phyloP scores from a whole-genome alignment of 2,888 invertebrate species.

The Pseudococcus viburni region DNA sequence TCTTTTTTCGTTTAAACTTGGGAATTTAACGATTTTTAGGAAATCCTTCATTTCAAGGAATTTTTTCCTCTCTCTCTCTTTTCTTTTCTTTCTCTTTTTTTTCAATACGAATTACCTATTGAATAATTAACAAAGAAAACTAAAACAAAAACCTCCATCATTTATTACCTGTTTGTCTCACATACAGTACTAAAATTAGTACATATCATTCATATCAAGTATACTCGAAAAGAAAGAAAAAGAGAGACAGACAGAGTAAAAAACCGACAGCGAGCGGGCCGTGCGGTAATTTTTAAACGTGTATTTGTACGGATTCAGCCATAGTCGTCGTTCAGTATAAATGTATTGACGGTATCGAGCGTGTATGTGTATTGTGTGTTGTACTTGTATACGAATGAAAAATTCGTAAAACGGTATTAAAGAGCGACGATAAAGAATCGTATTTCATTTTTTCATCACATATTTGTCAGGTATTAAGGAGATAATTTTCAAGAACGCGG shows the following conservation, averaged over 20 bases:
- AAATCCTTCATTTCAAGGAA: no score
- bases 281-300: background rate
- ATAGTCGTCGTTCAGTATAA: background rate
- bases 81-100: no score
- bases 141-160: background rate
- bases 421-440: constrained; percentile 13
- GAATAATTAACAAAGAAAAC: no score
- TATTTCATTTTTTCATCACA: constrained; percentile 35
- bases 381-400: constrained; percentile 2
- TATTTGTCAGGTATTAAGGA: constrained; percentile 39
- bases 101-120: no score
- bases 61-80: no score
- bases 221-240: background rate
- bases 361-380: background rate
- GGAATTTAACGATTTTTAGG: no score
- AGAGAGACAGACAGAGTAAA: background rate
- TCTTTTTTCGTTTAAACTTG: no score
- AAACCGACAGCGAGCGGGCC: background rate
- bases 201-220: background rate
- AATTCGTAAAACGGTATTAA: constrained; percentile 10
- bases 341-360: background rate
- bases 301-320: constrained; percentile 5
- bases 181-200: background rate
- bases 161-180: background rate
- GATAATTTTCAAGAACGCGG: constrained; percentile 36